phyloP scores from a whole-genome alignment of 2,888 invertebrate species.

The Chloroclystis v-ata region DNA sequence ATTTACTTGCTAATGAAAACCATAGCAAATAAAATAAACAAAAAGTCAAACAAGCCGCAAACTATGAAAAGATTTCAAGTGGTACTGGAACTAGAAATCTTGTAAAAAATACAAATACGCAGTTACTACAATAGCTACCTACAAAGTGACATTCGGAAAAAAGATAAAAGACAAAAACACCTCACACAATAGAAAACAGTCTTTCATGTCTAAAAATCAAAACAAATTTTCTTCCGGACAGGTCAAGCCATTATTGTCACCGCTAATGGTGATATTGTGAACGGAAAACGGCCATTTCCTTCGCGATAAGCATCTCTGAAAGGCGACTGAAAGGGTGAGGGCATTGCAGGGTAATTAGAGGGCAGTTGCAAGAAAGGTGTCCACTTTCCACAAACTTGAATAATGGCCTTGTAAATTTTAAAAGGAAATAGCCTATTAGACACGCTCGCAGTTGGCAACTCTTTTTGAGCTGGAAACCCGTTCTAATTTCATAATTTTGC shows the following conservation, averaged over 20 bases:
- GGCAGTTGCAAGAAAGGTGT: constrained; percentile 41
- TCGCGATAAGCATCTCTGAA: constrained; percentile 74
- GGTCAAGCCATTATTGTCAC: constrained; percentile 70
- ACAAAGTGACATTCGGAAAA: background rate
- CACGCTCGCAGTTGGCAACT: background rate
- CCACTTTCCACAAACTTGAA: constrained; percentile 33
- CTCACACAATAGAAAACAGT: constrained; percentile 4
- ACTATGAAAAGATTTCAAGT: too few species aligned
- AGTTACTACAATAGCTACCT: background rate
- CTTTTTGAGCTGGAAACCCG: background rate
- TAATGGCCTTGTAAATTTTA: constrained; percentile 52
- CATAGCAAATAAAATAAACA: too few species aligned
- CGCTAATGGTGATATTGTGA: constrained; percentile 70
- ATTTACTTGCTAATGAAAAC: too few species aligned
- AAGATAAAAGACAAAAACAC: background rate
- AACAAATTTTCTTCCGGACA: constrained; percentile 35
- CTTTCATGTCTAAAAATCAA: constrained; percentile 23
- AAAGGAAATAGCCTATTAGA: constrained; percentile 47
- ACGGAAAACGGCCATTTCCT: constrained; percentile 78
- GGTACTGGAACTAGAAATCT: too few species aligned
- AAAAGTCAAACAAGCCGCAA: too few species aligned
- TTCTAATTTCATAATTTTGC: background rate
- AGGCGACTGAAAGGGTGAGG: constrained; percentile 72
- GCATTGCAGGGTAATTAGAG: constrained; percentile 61
- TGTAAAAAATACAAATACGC: too few species aligned